phyloP scores from a whole-genome alignment of 1,140 invertebrate species.

The Nymphalis io region DNA sequence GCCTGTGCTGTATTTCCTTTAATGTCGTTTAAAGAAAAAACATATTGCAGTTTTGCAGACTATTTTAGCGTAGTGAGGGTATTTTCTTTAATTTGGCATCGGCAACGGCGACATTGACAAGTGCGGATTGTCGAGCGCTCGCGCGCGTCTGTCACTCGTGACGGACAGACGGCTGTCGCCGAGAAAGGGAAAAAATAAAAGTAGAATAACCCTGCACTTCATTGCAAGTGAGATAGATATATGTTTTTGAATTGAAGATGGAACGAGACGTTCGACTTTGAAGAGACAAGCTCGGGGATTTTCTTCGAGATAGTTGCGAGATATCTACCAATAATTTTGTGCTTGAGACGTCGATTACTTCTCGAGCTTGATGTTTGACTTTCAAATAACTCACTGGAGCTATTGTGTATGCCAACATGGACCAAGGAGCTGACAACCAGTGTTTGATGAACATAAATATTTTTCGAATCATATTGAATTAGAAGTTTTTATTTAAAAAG shows the following conservation, averaged over 20 bases:
- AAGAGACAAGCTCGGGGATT: conserved; percentile 50
- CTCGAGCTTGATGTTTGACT: conserved; percentile 61
- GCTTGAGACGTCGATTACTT: conserved; percentile 72
- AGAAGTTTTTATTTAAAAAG: background rate
- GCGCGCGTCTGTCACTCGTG: conserved; percentile 60
- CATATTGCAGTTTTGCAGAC: conserved; percentile 43
- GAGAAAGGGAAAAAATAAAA: conserved; percentile 55
- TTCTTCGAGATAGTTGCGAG: conserved; percentile 52
- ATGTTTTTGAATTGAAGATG: conserved; percentile 29
- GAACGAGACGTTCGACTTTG: conserved; percentile 49
- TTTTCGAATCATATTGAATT: conserved; percentile 40
- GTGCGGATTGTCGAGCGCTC: conserved; percentile 56
- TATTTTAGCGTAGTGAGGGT: conserved; percentile 53
- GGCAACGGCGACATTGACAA: conserved; percentile 64
- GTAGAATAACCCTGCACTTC: conserved; percentile 51
- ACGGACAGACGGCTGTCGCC: conserved; percentile 61
- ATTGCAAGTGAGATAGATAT: conserved; percentile 47
- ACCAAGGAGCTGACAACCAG: conserved; percentile 52
- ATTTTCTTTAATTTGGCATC: conserved; percentile 74
- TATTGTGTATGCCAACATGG: conserved; percentile 63
- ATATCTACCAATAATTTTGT: conserved; percentile 63
- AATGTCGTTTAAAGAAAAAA: conserved; percentile 50
- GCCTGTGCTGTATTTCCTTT: conserved; percentile 30
- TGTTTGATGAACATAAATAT: conserved; percentile 67
- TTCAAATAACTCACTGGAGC: conserved; percentile 62